A percentile compares a stretch with the other conserved stretches of the same genome.
Evolutionary conservation across 1,140 invertebrate genomes (phyloP).

Genomic region (Delia radicum): DNA sequence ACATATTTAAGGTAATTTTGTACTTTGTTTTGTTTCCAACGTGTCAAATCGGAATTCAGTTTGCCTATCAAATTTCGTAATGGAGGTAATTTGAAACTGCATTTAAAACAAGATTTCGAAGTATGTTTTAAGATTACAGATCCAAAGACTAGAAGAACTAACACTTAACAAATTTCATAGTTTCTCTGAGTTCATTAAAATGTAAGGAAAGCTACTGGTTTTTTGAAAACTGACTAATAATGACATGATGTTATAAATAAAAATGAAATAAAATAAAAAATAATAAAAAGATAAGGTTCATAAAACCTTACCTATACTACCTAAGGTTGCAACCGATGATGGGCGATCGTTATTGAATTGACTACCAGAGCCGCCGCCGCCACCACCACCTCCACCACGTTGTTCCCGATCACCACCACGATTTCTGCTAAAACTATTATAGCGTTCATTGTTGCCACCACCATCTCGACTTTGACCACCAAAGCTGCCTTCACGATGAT

Average conservation of each 20-base stretch:
- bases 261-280: not conserved
- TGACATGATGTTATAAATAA: not conserved
- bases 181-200: no score
- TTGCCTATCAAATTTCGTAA: no score
- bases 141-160: no score
- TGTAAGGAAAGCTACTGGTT: no score
- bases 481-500: conserved; percentile 51
- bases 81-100: no score
- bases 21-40: no score
- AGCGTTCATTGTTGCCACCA: conserved; percentile 37
- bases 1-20: no score
- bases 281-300: not conserved
- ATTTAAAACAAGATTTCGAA: no score
- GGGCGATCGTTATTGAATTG: conserved; percentile 50
- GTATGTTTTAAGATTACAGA: no score
- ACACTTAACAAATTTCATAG: no score
- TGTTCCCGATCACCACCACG: conserved; percentile 43
- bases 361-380: conserved; percentile 27
- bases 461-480: conserved; percentile 53
- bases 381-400: conserved; percentile 37
- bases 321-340: conserved; percentile 31
- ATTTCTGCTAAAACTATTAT: conserved; percentile 52
- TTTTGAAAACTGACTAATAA: no score
- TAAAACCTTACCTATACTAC: conserved; percentile 30
- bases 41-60: no score